Conservation (phyloP, 2,888 invertebrate species). For the Macrostomum cliftonense region DNA sequence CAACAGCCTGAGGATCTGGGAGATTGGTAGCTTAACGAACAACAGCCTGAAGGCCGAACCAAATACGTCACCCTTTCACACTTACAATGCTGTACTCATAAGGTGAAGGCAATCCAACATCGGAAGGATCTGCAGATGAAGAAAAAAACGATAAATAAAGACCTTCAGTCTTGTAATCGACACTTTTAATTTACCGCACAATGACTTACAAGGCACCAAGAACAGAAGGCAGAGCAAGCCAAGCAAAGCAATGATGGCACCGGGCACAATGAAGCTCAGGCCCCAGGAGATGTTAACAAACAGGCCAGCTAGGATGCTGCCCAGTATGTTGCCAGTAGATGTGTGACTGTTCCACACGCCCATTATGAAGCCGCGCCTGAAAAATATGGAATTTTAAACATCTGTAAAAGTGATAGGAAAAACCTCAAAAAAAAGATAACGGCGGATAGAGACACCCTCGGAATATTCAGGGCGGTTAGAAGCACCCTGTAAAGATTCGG, state of each 20-base stretch:
- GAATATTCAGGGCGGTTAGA: too few relatives aligned
- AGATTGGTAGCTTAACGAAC: too few relatives aligned
- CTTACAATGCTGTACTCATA: neutral
- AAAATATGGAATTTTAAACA: too few relatives aligned
- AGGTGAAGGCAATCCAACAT: constrained; percentile 5
- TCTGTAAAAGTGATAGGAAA: neutral
- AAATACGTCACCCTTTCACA: too few relatives aligned
- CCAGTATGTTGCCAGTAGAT: constrained; percentile 78
- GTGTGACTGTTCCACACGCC: constrained; percentile 95
- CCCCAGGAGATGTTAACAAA: constrained; percentile 67
- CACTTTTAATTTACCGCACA: neutral
- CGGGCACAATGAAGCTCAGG: constrained; percentile 73
- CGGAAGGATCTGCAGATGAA: constrained; percentile 4
- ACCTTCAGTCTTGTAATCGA: neutral
- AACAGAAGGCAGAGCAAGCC: constrained; percentile 57
- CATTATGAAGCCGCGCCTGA: constrained; percentile 53
- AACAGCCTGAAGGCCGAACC: too few relatives aligned
- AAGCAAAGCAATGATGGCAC: constrained; percentile 48
- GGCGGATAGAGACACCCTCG: too few relatives aligned
- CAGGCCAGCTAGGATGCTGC: constrained; percentile 65
- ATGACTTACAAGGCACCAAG: constrained; percentile 47
- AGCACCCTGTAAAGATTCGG: too few relatives aligned
- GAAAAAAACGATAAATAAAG: too few relatives aligned
- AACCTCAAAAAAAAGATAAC: too few relatives aligned
- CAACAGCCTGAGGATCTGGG: too few relatives aligned